Evolutionary conservation across 2,888 invertebrate genomes (phyloP).

Genomic region (Pherbina coryleti): DNA sequence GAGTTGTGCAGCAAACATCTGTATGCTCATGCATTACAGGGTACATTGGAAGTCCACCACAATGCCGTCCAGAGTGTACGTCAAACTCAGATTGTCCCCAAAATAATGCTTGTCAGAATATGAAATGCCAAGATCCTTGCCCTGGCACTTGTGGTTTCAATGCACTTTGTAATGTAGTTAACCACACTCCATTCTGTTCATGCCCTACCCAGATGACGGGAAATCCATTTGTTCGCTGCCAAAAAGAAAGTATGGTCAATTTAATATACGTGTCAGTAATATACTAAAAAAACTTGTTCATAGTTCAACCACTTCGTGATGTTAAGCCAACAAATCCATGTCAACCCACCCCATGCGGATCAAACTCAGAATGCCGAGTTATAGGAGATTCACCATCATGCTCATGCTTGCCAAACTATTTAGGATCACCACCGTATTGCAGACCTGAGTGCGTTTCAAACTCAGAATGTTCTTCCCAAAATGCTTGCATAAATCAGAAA

Average conservation of each 20-base stretch:
- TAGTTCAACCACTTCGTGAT: constrained; percentile 57
- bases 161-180: constrained; percentile 79
- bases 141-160: constrained; percentile 80
- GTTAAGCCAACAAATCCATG: constrained; percentile 71
- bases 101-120: constrained; percentile 78
- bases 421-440: constrained; percentile 77
- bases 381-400: constrained; percentile 70
- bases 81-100: constrained; percentile 79
- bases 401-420: constrained; percentile 73
- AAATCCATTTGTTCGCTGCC: constrained; percentile 76
- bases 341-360: constrained; percentile 79
- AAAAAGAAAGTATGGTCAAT: constrained; percentile 65
- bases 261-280: background rate
- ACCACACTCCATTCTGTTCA: constrained; percentile 80
- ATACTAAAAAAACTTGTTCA: constrained; percentile 16
- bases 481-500: constrained; percentile 74
- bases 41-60: constrained; percentile 79
- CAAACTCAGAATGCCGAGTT: constrained; percentile 77
- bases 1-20: constrained; percentile 75
- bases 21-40: constrained; percentile 76
- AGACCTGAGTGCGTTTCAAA: constrained; percentile 77
- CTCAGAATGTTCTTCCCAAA: constrained; percentile 73
- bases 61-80: constrained; percentile 80
- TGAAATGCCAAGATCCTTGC: constrained; percentile 82
- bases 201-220: constrained; percentile 78